Base-by-base conservation (phyloP, 2,888 invertebrate genomes). In the Meiosimyza decipiens region DNA sequence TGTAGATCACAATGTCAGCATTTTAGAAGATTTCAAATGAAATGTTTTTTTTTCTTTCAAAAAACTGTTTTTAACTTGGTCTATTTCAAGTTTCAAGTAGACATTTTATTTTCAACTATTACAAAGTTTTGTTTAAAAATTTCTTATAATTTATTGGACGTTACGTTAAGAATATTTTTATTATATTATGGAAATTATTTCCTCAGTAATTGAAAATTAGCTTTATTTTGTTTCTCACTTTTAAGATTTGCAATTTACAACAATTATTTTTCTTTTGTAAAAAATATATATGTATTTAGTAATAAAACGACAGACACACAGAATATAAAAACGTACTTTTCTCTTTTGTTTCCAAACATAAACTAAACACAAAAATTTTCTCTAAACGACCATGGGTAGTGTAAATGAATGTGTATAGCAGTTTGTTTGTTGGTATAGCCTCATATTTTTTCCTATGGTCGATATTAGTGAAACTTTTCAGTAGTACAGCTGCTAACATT, bases 311-410 rank as follows among this genome's bases (percentile, higher is more conserved):
- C 63, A 40, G 63, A 70, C 70, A 69, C 60, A 64, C 63, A 63
- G 63, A 62, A 33, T 33, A 69, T 52, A 73, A 74, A 74, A 64
- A 59, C 52, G 74, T 22, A 62, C 70, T 68, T 73, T 70, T 55
- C 74, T 72, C 76, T 68, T 73, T 73, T 77, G 70, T 78, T 77
- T 75, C 76, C 76, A 76, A 78, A 78, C 71, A 73, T 71, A 75
- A 77, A 78, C 79, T 79, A 76, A 78, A 77, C 73, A 73, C 16
- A 15, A 22, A 62, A 50, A 62, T 70, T 62, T 70, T 62, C 69
- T 52, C 62, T 70, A 62, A 52, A 60, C 62, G 62, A 62, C 52
- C 33, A 40, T 51, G 52, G 62, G 59, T 60, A 60, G 12, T 60
- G 28, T 60, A 15, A 13, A 51, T 51, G 28, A 40, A 40, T 64